Evolutionary conservation across 2,888 invertebrate genomes (phyloP), one percentile per base, ranked within the genome.

Genomic region (Erpobdella octoculata): DNA sequence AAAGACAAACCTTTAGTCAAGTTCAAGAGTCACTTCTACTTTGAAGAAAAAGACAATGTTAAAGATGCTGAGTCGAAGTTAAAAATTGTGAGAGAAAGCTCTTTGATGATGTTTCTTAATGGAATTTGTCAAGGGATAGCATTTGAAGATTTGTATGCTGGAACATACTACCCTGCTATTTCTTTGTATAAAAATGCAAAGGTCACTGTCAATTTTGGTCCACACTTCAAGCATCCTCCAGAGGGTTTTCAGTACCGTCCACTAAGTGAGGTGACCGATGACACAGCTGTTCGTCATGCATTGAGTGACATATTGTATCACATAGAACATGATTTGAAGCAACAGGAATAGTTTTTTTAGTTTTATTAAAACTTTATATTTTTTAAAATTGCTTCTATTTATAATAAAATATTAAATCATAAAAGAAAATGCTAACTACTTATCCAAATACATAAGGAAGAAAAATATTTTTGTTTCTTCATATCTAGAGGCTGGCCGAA

Each of bases 1-100:
- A 95, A 96, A 85, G 95, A 97, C 81, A 88, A 92, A 92, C 95
- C 96, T 0, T 85, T 98, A 75, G 95, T 98, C 0, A 97, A 96
- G 85, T 98, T 97, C 85, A 97, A 97, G 86, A 94, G 93, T 78
- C 95, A 96, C 84, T 87, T 96, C 2, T 98, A 98, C 84, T 98
- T 95, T 79, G 97, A 98, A 85, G 96, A 96, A 80, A 96, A 97
- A 83, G 97, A 97, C 82, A 91, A 92, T 80, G 89, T 93, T 0
- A 88, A 89, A 71, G 92, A 92, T 82, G 89, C 91, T 66, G 85
- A 93, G 36, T 93, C 92, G 84, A 88, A 87, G 74, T 86, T 97
- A 61, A 89, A 88, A 79, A 85, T n/a, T 81, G 86, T 0, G 89
- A 90, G 38, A 92, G 93, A 82, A 90, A 90, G 86, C 90, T 97